These are phyloP conservation scores for Nanger granti DNA, from an alignment of 2,113 vertebrate species.

Conservation along the genomic window DNA sequence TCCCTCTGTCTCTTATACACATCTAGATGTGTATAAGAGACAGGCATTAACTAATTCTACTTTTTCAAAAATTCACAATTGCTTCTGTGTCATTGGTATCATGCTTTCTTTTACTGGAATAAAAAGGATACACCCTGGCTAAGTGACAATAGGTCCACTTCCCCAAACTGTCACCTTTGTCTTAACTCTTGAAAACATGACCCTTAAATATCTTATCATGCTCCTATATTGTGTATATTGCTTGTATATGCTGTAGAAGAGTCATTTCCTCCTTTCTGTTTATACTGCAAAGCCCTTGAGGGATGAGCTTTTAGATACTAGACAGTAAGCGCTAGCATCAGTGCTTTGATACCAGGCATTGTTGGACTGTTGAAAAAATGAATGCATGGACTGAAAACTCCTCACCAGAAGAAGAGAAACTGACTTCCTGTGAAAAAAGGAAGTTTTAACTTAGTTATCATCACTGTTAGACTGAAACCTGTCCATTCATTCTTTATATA, in stretches of 20 bases:
- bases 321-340: background rate
- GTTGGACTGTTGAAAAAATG: background rate
- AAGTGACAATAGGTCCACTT: background rate
- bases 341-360: background rate
- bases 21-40: too few relatives aligned
- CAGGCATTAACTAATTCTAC: too few relatives aligned
- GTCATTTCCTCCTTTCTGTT: background rate
- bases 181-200: background rate
- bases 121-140: background rate
- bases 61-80: background rate
- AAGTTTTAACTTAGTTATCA: background rate
- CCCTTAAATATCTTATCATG: background rate
- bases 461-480: background rate
- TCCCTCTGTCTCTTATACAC: too few relatives aligned
- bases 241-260: background rate
- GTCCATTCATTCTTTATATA: background rate
- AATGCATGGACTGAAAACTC: background rate
- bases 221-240: background rate
- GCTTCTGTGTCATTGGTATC: background rate
- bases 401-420: background rate
- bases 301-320: background rate
- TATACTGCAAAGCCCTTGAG: background rate
- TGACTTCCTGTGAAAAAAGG: background rate
- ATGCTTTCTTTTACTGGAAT: background rate
- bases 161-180: background rate